phyloP scores from a whole-genome alignment of 1,140 invertebrate genomes.

The Acarapis woodi region DNA sequence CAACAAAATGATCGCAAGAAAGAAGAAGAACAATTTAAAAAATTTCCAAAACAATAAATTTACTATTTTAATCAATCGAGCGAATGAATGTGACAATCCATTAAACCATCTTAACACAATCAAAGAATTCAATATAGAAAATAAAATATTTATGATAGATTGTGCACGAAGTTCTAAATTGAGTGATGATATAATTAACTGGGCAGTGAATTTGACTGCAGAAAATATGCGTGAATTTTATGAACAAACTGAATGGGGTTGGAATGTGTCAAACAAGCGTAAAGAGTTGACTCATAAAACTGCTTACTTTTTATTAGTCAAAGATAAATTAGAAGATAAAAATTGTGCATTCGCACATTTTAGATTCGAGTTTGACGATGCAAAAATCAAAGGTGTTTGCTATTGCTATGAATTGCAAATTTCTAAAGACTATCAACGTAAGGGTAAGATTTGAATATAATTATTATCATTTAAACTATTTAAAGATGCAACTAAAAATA shows the following conservation, averaged over 20 bases:
- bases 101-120: neutral
- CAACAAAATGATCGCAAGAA: too few species aligned
- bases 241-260: conserved; percentile 13
- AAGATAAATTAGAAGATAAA: conserved; percentile 1
- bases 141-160: neutral
- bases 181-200: conserved; percentile 4
- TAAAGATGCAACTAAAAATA: too few species aligned
- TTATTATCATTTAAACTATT: too few species aligned
- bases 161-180: conserved; percentile 7
- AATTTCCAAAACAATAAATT: too few species aligned
- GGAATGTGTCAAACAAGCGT: conserved; percentile 12
- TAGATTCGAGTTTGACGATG: conserved; percentile 13
- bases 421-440: conserved; percentile 6
- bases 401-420: conserved; percentile 15
- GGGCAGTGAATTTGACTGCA: conserved; percentile 12
- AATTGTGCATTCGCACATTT: conserved; percentile 13
- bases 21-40: too few species aligned
- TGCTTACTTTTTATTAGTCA: conserved; percentile 12
- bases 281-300: conserved; percentile 12
- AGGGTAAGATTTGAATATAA: too few species aligned
- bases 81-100: neutral
- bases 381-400: conserved; percentile 5
- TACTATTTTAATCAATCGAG: neutral
- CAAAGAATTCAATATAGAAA: neutral
- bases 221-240: conserved; percentile 14